Conservation (phyloP, 2,888 invertebrate species). For the Drosophila diplacantha region DNA sequence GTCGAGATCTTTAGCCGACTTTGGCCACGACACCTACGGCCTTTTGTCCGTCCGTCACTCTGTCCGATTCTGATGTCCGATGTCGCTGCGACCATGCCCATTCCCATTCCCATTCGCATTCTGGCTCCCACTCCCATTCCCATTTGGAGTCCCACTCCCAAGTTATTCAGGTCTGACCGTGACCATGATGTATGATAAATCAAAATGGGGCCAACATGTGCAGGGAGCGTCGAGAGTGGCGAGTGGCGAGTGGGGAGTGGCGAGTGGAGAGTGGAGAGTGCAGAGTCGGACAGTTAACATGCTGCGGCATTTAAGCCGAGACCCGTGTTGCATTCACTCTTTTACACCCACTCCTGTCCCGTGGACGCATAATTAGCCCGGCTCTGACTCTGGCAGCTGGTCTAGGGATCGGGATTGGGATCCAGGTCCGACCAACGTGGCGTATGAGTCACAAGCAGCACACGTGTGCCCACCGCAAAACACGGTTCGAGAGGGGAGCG, state of each 20-base stretch:
- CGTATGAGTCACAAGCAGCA: conserved; percentile 41
- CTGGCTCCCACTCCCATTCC: neutral
- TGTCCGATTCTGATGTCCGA: conserved; percentile 23
- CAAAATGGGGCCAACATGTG: conserved; percentile 50
- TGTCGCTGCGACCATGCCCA: conserved; percentile 2
- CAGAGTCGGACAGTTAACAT: conserved; percentile 50
- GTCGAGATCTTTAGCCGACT: conserved; percentile 33
- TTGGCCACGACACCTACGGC: conserved; percentile 28
- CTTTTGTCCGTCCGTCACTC: conserved; percentile 26
- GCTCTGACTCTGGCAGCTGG: conserved; percentile 11
- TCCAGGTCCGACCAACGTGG: conserved; percentile 21
- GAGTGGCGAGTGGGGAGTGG: neutral
- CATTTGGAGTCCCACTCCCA: conserved; percentile 27
- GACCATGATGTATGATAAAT: conserved; percentile 72
- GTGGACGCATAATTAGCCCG: conserved; percentile 44
- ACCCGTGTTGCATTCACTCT: conserved; percentile 50
- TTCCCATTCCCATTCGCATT: neutral
- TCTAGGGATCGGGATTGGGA: neutral
- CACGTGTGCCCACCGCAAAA: conserved; percentile 17
- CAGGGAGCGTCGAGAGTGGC: conserved; percentile 22
- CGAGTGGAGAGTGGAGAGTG: neutral
- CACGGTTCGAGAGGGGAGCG: neutral
- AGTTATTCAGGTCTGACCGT: conserved; percentile 57
- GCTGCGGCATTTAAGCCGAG: conserved; percentile 58
- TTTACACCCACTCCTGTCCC: conserved; percentile 9